phyloP scores from a whole-genome alignment of 2,888 invertebrate genomes.

The Cantharis flavilabris region DNA sequence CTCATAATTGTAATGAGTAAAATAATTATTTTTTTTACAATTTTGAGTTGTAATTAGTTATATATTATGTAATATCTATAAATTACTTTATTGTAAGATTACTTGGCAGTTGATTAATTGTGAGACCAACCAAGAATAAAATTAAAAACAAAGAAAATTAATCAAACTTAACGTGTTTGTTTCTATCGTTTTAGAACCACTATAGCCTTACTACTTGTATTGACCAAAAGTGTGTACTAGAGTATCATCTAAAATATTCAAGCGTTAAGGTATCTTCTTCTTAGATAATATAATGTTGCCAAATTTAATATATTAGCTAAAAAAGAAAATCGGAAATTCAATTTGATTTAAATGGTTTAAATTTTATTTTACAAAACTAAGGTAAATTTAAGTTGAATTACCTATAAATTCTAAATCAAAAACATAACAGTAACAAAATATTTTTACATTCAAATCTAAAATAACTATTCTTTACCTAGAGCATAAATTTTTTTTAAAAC shows the following conservation, averaged over 20 bases:
- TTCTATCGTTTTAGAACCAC: too few species aligned
- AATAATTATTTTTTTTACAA: too few species aligned
- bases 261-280: neutral
- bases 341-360: neutral
- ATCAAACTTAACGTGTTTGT: too few species aligned
- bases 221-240: neutral
- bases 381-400: neutral
- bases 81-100: too few species aligned
- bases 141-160: too few species aligned
- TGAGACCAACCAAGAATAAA: too few species aligned
- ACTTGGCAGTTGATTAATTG: too few species aligned
- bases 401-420: neutral
- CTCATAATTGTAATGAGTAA: too few species aligned
- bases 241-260: neutral
- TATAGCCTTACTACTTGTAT: neutral
- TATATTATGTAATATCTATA: too few species aligned
- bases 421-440: neutral
- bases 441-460: neutral
- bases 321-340: neutral
- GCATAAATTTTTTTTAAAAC: neutral
- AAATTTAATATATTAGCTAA: neutral
- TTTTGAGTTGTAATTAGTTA: too few species aligned
- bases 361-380: neutral
- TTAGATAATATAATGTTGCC: neutral
- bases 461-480: neutral